Evolutionary conservation across 2,113 vertebrate species (phyloP).

Genomic region (Mionectes macconnelli): DNA sequence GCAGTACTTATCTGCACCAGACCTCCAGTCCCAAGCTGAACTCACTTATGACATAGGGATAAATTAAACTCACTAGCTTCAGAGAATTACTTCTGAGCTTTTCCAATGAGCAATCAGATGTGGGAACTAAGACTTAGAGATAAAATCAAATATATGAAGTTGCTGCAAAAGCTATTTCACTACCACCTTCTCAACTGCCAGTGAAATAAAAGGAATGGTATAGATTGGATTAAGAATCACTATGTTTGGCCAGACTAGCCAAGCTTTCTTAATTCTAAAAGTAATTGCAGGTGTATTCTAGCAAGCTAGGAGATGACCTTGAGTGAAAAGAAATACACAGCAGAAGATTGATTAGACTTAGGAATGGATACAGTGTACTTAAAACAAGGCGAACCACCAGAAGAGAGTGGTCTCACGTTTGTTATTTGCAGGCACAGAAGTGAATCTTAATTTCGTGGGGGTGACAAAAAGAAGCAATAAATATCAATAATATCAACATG

Average conservation of each 20-base stretch:
- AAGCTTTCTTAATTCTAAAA: conserved; percentile 46
- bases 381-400: neutral
- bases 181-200: neutral
- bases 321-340: conserved; percentile 7
- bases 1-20: conserved; percentile 1
- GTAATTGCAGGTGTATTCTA: conserved; percentile 31
- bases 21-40: neutral
- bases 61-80: conserved; percentile 29
- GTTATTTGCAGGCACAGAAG: neutral
- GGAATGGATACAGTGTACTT: neutral
- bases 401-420: neutral
- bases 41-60: neutral
- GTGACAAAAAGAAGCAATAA: neutral
- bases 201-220: conserved; percentile 37
- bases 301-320: conserved; percentile 23
- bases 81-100: conserved; percentile 39
- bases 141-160: conserved; percentile 51
- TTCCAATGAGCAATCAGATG: conserved; percentile 45
- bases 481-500: neutral
- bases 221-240: conserved; percentile 21
- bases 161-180: conserved; percentile 26
- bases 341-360: neutral
- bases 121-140: neutral
- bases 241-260: neutral
- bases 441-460: neutral